These are phyloP conservation scores for Eilema griseolum DNA, from an alignment of 2,888 invertebrate species.

Conservation along the genomic window DNA sequence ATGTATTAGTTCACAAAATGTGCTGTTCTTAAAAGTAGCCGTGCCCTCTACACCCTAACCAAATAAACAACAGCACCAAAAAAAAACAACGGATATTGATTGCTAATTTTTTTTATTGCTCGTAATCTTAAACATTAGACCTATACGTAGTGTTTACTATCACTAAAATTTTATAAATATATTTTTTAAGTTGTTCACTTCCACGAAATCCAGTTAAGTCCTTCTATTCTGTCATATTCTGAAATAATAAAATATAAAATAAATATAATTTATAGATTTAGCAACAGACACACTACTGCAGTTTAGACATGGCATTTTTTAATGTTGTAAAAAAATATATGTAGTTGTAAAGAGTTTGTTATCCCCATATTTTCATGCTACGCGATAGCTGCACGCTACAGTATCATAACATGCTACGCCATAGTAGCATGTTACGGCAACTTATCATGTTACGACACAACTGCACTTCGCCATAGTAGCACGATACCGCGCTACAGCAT, in stretches of 20 bases:
- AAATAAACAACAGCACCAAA: no score
- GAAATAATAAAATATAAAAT: conserved; percentile 44
- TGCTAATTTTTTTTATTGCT: conserved; percentile 16
- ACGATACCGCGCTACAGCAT: no score
- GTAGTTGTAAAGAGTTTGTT: no score
- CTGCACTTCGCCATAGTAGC: no score
- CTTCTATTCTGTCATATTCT: conserved; percentile 81
- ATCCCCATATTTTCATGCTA: no score
- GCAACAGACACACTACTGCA: not conserved
- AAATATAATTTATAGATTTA: not conserved
- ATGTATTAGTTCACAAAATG: no score
- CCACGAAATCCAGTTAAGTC: conserved; percentile 82
- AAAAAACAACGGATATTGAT: not conserved
- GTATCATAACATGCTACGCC: not conserved
- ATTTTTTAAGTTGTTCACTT: conserved; percentile 58
- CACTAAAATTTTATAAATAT: conserved; percentile 66
- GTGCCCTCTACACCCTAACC: not conserved
- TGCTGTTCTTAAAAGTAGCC: no score
- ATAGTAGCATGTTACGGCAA: no score
- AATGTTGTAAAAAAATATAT: no score
- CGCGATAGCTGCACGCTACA: not conserved
- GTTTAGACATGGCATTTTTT: not conserved
- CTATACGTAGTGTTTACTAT: conserved; percentile 65
- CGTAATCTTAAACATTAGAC: conserved; percentile 59
- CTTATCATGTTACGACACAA: no score